Evolutionary conservation across 2,113 vertebrate genomes (phyloP), one percentile per base, ranked within the genome.

Genomic region (Sciurus niger): DNA sequence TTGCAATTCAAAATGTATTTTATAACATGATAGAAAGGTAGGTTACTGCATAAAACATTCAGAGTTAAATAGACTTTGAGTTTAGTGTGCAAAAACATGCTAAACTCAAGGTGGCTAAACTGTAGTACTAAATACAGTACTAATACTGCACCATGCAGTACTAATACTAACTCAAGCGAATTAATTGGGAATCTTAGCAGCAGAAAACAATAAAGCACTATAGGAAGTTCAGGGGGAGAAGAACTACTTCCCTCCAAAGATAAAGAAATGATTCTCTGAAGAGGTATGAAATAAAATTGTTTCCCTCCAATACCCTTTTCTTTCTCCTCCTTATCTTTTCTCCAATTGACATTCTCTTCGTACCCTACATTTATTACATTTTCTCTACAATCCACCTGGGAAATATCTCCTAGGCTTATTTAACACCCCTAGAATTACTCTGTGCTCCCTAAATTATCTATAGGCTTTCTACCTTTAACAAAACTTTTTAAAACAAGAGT

Each of bases 51-150:
- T 24, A 67, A 67, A 86, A 84, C 22, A 22, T 22, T 43, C 22
- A 92, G 18, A 90, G 2, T 78, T 70, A 80, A 77, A n/a, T 13
- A 80, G 30, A 34, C 46, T 84, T 25, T 73, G 65, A 70, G 30
- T 82, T 96, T 84, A 94, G 55, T 90, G 88, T 85, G 43, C 7
- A 70, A 73, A 94, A 82, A 73, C 25, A 14, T 89, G 4, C 13
- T 87, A 55, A 88, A 73, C 8, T n/a, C 1, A 73, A 24, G 1
- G 16, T 68, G 0, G n/a, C 37, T 87, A 63, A 78, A 94, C 10
- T 53, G 20, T 14, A 70, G 4, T 74, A 55, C 13, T 91, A 73
- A 78, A 4, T 63, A 43, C 34, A 73, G 7, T 43, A 34, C 18
- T 67, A 53, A 79, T 72, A 48, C 6, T 48, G 95, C 46, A 8